Evolutionary conservation across 2,797 vertebrate species (phyloP).

Genomic region (Brachymystax lenok): DNA sequence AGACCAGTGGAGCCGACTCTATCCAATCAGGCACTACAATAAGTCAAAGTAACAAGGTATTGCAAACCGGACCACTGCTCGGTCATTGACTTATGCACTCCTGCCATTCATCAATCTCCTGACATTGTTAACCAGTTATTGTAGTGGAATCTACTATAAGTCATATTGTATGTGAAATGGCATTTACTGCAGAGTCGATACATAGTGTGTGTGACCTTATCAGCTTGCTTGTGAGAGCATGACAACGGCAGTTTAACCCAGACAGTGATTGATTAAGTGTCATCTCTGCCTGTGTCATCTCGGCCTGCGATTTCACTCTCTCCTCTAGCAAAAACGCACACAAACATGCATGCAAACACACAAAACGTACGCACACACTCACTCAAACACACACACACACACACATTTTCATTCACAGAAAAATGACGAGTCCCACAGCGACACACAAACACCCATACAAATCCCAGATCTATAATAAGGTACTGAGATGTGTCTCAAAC

Average conservation of each 20-base stretch:
- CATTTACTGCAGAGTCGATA: no score
- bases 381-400: slow-evolving; percentile 8
- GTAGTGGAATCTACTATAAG: no score
- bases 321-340: background rate
- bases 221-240: no score
- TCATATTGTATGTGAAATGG: no score
- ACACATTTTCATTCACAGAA: slow-evolving; percentile 8
- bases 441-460: slow-evolving; percentile 26
- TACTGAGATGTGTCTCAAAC: slow-evolving; percentile 29
- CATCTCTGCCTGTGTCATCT: no score
- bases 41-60: slow-evolving; percentile 61
- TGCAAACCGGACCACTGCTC: slow-evolving; percentile 44
- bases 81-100: slow-evolving; percentile 47
- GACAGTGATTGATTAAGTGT: no score
- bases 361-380: background rate
- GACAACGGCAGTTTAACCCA: no score
- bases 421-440: background rate
- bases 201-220: no score
- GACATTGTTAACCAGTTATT: no score
- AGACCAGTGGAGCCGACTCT: background rate
- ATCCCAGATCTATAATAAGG: slow-evolving; percentile 25
- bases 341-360: background rate
- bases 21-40: slow-evolving; percentile 29
- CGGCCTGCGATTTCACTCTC: no score
- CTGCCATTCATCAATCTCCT: background rate